Evolutionary conservation across 2,113 vertebrate species (phyloP), one percentile per base, ranked within the genome.

Genomic region (Sisor rabdophorus): DNA sequence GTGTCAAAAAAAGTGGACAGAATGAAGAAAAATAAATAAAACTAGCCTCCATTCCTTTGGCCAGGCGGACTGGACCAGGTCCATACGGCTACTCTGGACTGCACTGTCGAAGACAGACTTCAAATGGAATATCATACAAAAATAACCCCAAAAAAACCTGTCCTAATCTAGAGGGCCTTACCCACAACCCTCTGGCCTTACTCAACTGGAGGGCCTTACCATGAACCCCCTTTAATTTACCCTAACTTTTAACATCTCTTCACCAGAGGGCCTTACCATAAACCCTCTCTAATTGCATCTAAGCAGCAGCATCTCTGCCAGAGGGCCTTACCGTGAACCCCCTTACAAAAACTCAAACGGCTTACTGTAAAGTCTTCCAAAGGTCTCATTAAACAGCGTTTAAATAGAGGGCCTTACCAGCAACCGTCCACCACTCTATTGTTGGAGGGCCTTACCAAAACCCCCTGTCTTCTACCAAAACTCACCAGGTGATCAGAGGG

Each of bases 71-170:
- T 77, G 53, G 74, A 60, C 1, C 79, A 80, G 56, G 65, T 86
- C 85, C 85, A 84, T 78, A 56, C 73, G 77, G 82, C 88, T 85
- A 89, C 71, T 83, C 80, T 82, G 79, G 83, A 81, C 75, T 86
- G 82, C 73, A 79, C 87, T 60, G 82, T 58, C 1, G 80, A 50
- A 48, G 24, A 54, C 6, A 82, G 73, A 30, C 80, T 71, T 78
- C 76, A 75, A 71, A 64, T 65, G 30, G 65, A 32, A 78, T 47
- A 44, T 22, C 30, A 65, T 30, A 67, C 68, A 73, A 53, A 70
- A 58, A 50, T 20, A 4, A 17, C n/a, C n/a, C 32, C 5, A 44
- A 9, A 44, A 44, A 44, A 9, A 8, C 8, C 4, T 44, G 12
- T 16, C 47, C 68, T 71, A 60, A 55, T 20, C 73, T 50, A 47